Evolutionary conservation across 2,888 invertebrate genomes (phyloP), one percentile per base, ranked within the genome.

Genomic region (Drosophila ustulata): DNA sequence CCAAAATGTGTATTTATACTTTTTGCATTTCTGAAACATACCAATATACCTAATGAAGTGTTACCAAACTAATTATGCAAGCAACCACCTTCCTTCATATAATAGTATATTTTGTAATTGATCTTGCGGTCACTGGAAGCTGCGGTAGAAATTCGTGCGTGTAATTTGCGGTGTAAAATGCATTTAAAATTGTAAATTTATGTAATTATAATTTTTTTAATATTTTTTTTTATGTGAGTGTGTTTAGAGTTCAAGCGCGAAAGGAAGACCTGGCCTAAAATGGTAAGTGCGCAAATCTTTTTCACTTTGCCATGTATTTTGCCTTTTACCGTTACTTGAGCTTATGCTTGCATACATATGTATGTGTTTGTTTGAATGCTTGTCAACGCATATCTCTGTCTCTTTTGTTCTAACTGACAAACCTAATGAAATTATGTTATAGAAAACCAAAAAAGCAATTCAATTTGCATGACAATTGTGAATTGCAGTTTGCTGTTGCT

Each of bases 381-480:
- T 13, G 26, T 39, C 18, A 23, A 18, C 47, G 26, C n/a, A 6
- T 56, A 18, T 53, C 2, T 34, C 11, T 30, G 11, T 53, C 3
- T 53, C 28, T 46, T 37, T 49, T 59, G 43, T 25, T 62, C 52
- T 59, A 53, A 47, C 41, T 75, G 50, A 45, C 32, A 66, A 58
- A 34, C 47, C 25, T 53, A 66, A 59, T 62, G 46, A 49, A 30
- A 47, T 69, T 57, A 41, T 50, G 32, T 41, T 51, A 58, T 25
- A 34, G n/a, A 68, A 56, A 50, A 55, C 50, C 69, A 46, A 52
- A 51, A 51, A 55, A 58, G 68, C 64, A 84, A 67, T 74, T 66
- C 57, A 68, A 69, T 81, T 72, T 84, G 64, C 61, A 75, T 68
- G 62, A 52, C 65, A 71, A 78, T 70, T 71, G 66, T 50, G 65